These are phyloP conservation scores for Whitmania pigra DNA, from an alignment of 1,140 invertebrate species.

Conservation along the genomic window DNA sequence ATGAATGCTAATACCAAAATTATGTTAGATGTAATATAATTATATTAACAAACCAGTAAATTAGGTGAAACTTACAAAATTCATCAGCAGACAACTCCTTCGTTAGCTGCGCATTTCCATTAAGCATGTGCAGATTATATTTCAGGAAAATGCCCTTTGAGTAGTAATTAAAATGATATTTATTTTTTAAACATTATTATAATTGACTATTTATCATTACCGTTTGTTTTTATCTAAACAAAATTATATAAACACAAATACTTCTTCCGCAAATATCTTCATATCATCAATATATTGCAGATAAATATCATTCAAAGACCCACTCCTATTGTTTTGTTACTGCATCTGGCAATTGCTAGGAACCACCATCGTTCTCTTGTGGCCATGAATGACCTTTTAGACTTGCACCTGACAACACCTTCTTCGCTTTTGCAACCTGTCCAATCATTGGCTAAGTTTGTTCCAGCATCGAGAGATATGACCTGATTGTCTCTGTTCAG, in stretches of 20 bases:
- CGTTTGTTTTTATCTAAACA: too few species aligned
- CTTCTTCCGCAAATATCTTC: not conserved
- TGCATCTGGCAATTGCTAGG: conserved; percentile 7
- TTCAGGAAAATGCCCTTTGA: conserved; percentile 1
- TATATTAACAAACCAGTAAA: not conserved
- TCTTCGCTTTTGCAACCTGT: not conserved
- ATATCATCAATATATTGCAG: not conserved
- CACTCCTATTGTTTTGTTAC: not conserved
- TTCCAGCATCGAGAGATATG: not conserved
- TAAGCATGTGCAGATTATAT: conserved; percentile 10
- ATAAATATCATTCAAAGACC: not conserved
- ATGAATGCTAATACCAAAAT: too few species aligned
- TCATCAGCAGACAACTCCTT: conserved; percentile 18
- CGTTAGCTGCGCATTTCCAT: not conserved
- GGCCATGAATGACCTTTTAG: conserved; percentile 1
- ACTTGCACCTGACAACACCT: not conserved
- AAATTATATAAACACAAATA: too few species aligned
- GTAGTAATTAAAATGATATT: not conserved
- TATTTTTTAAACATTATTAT: not conserved
- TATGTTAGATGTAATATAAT: not conserved
- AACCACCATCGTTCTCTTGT: conserved; percentile 18
- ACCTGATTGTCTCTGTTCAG: conserved; percentile 5
- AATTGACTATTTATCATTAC: too few species aligned
- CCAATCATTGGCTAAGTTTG: not conserved
- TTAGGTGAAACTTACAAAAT: conserved; percentile 9